Percentiles rank a stretch among this genome's conserved stretches.
phyloP scores from a whole-genome alignment of 2,888 invertebrate species.

The Hirtodrosophila alboralis region DNA sequence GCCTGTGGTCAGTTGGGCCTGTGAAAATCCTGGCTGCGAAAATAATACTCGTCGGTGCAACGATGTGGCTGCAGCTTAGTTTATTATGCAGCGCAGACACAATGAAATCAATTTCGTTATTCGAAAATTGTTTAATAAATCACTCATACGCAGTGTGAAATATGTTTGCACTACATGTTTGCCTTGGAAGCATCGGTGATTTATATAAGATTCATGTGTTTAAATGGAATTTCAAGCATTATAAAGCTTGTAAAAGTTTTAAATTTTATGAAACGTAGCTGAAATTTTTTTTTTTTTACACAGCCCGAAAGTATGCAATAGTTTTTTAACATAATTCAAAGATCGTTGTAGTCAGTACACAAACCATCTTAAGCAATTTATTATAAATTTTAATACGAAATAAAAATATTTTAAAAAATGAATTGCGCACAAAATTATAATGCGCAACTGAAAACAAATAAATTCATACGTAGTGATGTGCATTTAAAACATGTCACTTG shows the following conservation, averaged over 20 bases:
- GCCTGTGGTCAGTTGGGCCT: constrained; percentile 23
- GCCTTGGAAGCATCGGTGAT: constrained; percentile 17
- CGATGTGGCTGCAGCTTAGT: constrained; percentile 37
- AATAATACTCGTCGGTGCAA: constrained; percentile 36
- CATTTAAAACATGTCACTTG: constrained; percentile 6
- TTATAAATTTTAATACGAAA: too few species aligned
- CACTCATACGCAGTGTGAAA: constrained; percentile 68
- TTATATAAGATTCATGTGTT: constrained; percentile 20
- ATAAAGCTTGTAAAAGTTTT: too few species aligned
- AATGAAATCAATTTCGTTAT: constrained; percentile 64
- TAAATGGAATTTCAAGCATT: constrained; percentile 12
- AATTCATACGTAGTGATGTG: background rate
- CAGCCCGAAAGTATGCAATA: constrained; percentile 53
- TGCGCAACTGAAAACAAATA: background rate
- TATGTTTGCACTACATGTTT: constrained; percentile 14
- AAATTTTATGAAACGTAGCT: too few species aligned
- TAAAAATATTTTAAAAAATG: background rate
- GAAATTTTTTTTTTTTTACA: too few species aligned
- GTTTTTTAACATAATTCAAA: background rate
- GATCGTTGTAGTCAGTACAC: constrained; percentile 19
- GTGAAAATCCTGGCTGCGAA: constrained; percentile 38
- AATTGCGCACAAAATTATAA: background rate
- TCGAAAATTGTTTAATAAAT: constrained; percentile 61
- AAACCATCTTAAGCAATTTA: constrained; percentile 15
- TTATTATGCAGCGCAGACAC: constrained; percentile 64